Conservation (phyloP, 53 echinoderm and acorn worm species). For the Hippasteria phrygiana region DNA sequence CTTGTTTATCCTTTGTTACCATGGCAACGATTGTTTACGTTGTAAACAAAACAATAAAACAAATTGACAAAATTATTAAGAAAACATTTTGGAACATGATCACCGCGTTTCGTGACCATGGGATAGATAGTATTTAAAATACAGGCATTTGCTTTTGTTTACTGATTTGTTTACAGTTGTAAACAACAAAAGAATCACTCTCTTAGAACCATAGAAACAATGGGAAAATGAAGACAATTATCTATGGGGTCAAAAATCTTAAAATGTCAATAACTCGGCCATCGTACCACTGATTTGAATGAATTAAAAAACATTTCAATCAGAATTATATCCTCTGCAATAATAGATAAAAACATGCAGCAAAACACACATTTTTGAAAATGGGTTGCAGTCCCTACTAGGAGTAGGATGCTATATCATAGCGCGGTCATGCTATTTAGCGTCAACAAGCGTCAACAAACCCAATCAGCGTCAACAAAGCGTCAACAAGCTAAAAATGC, state of each 20-base stretch:
- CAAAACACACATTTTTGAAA: slow-evolving; percentile 3
- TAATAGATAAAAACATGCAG: not conserved
- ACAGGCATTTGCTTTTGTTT: slow-evolving; percentile 11
- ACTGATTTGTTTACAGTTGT: slow-evolving; percentile 1
- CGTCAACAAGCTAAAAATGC: too few species aligned
- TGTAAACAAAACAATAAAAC: not conserved
- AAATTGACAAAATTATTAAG: not conserved
- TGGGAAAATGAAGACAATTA: slow-evolving; percentile 5
- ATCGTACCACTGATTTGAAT: not conserved
- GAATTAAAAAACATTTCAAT: not conserved
- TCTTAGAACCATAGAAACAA: not conserved
- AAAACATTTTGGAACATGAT: slow-evolving; percentile 20
- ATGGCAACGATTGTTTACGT: not conserved
- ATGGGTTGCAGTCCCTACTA: too few species aligned
- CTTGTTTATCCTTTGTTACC: slow-evolving; percentile 1
- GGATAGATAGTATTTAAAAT: not conserved
- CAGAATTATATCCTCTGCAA: slow-evolving; percentile 3
- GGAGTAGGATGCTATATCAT: too few species aligned
- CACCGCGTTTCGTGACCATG: too few species aligned
- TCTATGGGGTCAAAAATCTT: slow-evolving; percentile 1
- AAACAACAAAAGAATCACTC: slow-evolving; percentile 5
- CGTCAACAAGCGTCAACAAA: too few species aligned
- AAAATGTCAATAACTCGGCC: slow-evolving; percentile 3
- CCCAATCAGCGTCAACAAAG: too few species aligned
- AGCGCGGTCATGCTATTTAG: too few species aligned